Evolutionary conservation across 2,888 invertebrate species (phyloP).

Genomic region (Noctua janthina): DNA sequence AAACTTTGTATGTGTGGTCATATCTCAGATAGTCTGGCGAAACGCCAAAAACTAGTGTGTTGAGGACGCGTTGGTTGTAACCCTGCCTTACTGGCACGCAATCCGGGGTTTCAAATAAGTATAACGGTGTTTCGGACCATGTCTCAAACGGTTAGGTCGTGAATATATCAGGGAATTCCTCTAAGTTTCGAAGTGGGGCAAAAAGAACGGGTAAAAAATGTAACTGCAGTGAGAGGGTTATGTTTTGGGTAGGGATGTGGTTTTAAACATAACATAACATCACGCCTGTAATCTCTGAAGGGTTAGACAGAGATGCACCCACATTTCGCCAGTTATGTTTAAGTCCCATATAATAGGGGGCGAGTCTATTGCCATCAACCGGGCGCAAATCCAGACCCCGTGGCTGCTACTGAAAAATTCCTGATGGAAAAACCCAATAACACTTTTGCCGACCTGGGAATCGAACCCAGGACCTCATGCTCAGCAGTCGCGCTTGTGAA

Average conservation of each 20-base stretch:
- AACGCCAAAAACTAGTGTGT: conserved; percentile 59
- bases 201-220: not conserved
- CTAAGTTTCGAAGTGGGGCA: not conserved
- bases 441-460: too few species aligned
- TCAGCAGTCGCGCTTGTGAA: too few species aligned
- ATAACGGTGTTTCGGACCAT: conserved; percentile 40
- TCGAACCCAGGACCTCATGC: too few species aligned
- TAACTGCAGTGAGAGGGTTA: not conserved
- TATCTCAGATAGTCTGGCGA: conserved; percentile 70
- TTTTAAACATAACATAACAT: conserved; percentile 1
- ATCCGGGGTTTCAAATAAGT: conserved; percentile 22
- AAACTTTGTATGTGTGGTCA: conserved; percentile 64
- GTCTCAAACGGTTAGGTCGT: conserved; percentile 36
- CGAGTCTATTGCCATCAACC: too few species aligned
- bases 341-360: too few species aligned
- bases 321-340: too few species aligned
- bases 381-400: too few species aligned
- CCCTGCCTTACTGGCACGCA: conserved; percentile 23
- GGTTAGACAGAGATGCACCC: too few species aligned
- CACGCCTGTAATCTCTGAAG: too few species aligned
- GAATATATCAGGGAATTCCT: conserved; percentile 35
- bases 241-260: not conserved
- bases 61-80: conserved; percentile 37
- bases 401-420: too few species aligned
- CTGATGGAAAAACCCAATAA: too few species aligned